A percentile compares a stretch with the other conserved stretches of the same genome.
phyloP scores from a whole-genome alignment of 2,797 vertebrate species.

The Chiroxiphia lanceolata region DNA sequence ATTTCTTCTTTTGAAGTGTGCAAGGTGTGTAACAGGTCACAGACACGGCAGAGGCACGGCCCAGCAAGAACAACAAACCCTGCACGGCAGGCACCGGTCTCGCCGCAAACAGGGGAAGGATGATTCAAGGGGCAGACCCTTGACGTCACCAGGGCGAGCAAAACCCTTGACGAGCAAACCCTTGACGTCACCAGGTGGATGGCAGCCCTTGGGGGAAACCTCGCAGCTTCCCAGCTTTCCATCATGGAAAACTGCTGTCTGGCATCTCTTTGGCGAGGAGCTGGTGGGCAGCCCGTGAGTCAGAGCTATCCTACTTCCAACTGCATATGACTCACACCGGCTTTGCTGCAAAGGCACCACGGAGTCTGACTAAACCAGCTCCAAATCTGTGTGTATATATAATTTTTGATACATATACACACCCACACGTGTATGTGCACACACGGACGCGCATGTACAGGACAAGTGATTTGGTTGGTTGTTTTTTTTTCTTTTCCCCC shows the following conservation, averaged over 20 bases:
- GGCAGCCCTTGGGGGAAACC: neutral
- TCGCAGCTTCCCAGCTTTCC: neutral
- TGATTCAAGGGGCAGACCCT: neutral
- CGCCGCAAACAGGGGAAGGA: neutral
- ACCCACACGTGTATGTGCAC: neutral
- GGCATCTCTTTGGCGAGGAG: neutral
- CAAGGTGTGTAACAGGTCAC: neutral
- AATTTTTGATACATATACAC: neutral
- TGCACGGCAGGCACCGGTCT: neutral
- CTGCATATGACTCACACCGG: neutral
- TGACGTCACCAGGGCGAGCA: neutral
- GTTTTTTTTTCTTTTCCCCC: neutral
- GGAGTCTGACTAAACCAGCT: neutral
- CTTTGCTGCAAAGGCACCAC: neutral
- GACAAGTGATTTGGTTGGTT: neutral
- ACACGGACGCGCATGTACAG: neutral
- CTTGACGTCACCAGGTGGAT: neutral
- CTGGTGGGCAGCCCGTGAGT: conserved; percentile 19
- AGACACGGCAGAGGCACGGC: neutral
- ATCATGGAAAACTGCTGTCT: neutral
- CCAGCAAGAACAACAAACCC: neutral
- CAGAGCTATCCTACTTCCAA: neutral
- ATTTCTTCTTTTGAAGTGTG: neutral
- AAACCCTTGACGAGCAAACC: neutral
- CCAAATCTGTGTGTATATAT: neutral